Percentiles rank a stretch among this genome's conserved stretches.
phyloP scores from a whole-genome alignment of 2,888 invertebrate genomes.

The Cheilosia grossa region DNA sequence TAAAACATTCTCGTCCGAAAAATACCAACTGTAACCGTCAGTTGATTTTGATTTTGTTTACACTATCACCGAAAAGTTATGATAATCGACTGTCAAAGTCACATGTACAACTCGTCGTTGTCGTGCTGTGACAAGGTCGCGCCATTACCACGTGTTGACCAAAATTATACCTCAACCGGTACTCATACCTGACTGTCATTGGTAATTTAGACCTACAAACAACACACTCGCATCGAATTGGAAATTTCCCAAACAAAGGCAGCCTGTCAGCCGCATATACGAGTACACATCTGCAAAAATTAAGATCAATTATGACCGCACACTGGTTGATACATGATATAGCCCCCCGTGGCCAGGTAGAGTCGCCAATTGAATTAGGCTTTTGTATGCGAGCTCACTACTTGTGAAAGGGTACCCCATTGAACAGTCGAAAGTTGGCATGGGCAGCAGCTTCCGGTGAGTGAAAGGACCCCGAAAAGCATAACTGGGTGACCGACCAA shows the following conservation, averaged over 20 bases:
- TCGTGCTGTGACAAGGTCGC: background rate
- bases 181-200: background rate
- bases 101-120: background rate
- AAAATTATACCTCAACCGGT: background rate
- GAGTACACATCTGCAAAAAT: background rate
- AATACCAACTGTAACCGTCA: background rate
- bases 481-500: background rate
- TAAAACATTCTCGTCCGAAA: background rate
- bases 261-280: background rate
- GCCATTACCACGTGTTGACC: too few relatives aligned
- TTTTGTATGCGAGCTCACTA: background rate
- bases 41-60: background rate
- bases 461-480: conserved; percentile 5
- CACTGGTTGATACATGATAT: conserved; percentile 14
- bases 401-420: background rate
- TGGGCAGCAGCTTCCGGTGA: background rate
- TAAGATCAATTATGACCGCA: conserved; percentile 13
- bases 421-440: background rate
- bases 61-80: background rate
- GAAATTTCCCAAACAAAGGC: background rate
- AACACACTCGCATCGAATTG: background rate
- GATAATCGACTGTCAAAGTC: background rate
- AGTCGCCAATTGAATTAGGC: background rate
- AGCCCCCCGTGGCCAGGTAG: background rate
- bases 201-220: background rate